Base-by-base conservation (phyloP, 2,888 invertebrate species). In the Anaspis maculata region DNA sequence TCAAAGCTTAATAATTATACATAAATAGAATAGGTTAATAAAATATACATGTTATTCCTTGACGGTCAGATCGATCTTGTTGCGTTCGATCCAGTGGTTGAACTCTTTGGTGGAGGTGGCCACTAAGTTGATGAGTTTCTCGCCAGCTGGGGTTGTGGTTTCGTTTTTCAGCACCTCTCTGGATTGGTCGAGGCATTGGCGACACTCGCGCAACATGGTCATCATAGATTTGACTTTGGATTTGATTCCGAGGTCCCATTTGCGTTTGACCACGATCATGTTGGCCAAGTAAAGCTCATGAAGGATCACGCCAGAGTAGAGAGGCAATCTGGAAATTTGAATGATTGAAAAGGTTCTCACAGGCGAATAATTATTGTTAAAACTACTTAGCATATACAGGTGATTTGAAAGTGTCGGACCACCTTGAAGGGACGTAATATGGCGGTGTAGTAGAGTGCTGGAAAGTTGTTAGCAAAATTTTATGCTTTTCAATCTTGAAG, bases 281-380 rank as follows among this genome's bases (percentile, higher is more conserved):
- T 59, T 57, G 11, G 54, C 55, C 29, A 56, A 34, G 30, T 57
- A 47, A 3, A 55, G 44, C 61, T 89, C 88, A 41, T 82, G 79
- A 12, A 83, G 70, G 28, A 87, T 71, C 2, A 88, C 84, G n/a
- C 81, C 79, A 1, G 77, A 74, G 52, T 89, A 89, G 13, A 90
- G 69, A 40, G 80, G 75, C 4, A 89, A 64, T 45, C 69, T 67
- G 14, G 7, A 35, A 25, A 24, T 5, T 10, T 24, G 7, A 24
- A 24, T 24, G 4, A 24, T 5, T 11, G 10, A 24, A 24, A 24
- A 24, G 5, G n/a, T 7, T 11, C 24, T 7, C 24, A 7, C 5
- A 19, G 19, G 7, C 6, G 6, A 5, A 7, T 19, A 25, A 25
- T 25, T 25, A 6, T 25, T n/a, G n/a, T n/a, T n/a, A n/a, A n/a